Percentiles rank a stretch among this genome's conserved stretches.
phyloP scores from a whole-genome alignment of 2,797 vertebrate genomes.

The Aplochiton taeniatus region DNA sequence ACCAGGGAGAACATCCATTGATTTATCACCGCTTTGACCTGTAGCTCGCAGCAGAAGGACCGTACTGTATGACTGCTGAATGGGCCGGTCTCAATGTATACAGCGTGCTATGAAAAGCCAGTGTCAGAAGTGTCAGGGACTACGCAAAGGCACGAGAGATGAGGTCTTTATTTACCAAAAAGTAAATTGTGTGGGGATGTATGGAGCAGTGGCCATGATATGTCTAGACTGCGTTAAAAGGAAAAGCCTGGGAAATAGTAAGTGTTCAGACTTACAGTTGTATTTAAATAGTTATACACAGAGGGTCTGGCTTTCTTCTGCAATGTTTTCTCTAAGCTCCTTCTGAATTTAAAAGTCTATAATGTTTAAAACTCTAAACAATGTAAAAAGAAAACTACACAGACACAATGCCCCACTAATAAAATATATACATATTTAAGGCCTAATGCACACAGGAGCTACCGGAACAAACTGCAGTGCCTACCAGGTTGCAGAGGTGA shows the following conservation, averaged over 20 bases:
- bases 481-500: too few relatives aligned
- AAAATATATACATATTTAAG: too few relatives aligned
- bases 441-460: too few relatives aligned
- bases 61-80: slow-evolving; percentile 44
- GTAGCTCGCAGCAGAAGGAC: slow-evolving; percentile 62
- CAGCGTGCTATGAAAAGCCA: slow-evolving; percentile 20
- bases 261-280: neutral
- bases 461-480: too few relatives aligned
- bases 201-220: slow-evolving; percentile 8
- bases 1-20: slow-evolving; percentile 66
- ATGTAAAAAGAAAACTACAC: neutral
- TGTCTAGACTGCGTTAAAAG: slow-evolving; percentile 30
- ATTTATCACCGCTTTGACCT: slow-evolving; percentile 69
- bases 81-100: slow-evolving; percentile 35
- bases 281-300: neutral
- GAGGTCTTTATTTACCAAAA: slow-evolving; percentile 36
- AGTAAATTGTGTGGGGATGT: slow-evolving; percentile 36
- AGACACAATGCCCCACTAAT: too few relatives aligned
- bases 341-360: slow-evolving; percentile 26
- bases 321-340: too few relatives aligned
- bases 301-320: neutral
- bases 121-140: slow-evolving; percentile 7
- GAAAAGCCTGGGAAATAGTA: neutral
- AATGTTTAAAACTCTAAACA: slow-evolving; percentile 44
- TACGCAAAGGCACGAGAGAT: slow-evolving; percentile 23